Base-by-base conservation (phyloP, 2,113 vertebrate genomes). In the Lasiurus cinereus region DNA sequence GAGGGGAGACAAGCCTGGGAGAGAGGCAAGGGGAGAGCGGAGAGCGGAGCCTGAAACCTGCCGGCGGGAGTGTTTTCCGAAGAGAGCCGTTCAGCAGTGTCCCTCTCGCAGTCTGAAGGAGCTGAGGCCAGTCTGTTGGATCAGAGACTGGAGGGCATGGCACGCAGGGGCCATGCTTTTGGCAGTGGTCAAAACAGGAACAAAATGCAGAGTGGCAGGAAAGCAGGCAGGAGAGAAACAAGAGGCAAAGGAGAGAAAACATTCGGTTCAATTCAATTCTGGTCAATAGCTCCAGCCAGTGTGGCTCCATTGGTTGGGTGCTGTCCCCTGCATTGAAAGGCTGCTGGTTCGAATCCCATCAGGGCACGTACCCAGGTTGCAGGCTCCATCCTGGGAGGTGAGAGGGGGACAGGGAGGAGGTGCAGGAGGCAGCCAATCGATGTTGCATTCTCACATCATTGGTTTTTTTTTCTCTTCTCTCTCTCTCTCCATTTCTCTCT, bases 61-160 rank as follows among this genome's bases (percentile, higher is more conserved):
- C 4, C 66, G 62, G 69, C 2, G 1, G 1, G 18, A 24, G 6
- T 0, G 0, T 15, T 29, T 7, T 43, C 33, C 33, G 27, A 7
- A 52, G 12, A 6, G 7, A 29, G 48, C 5, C 5, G 21, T 27
- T 18, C 31, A 3, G 5, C 5, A 19, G 24, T 0, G 2, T 29
- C 39, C 11, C 8, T 39, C 48, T 78, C 56, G 31, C 8, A 48
- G 11, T 36, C 69, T 19, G 36, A 72, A 43, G 48, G 54, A 36
- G 62, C 1, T 27, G 39, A n/a, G 29, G 13, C 16, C 31, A 18
- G 67, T 18, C 10, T 85, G 15, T 5, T 2, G 21, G 22, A 13
- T 27, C 39, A 56, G 69, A 36, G 36, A 15, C 39, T 56, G 22
- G 13, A 64, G 6, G 13, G 24, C 36, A 46, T 5, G 19, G 18